Base-by-base conservation (phyloP, 1,140 invertebrate genomes). In the Drosophila biarmipes region DNA sequence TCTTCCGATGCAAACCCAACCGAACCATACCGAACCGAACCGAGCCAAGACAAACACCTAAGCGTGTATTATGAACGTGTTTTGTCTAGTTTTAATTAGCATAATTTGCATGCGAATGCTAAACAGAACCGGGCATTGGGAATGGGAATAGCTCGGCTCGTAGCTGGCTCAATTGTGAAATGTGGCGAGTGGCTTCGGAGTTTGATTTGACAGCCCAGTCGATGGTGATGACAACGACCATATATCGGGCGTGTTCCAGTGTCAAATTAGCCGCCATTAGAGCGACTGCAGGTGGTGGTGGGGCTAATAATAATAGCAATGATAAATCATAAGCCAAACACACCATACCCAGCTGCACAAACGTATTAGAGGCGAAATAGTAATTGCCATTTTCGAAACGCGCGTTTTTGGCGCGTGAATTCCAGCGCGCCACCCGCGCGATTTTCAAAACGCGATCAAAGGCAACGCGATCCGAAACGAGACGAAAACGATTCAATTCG, bases 81-180 rank as follows among this genome's bases (percentile, higher is more conserved):
- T 81, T 86, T 87, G 82, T 87, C 58, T 81, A 78, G 68, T 86
- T 82, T 87, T 86, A 87, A 86, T 86, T 86, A 87, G 69, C 81
- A 86, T 86, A 86, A 87, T 86, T 86, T 82, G 74, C 81, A 75
- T 78, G 78, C 78, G 82, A 86, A 87, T 87, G 81, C 61, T 86
- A 86, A 86, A 82, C 64, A 86, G 82, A 86, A 45, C 42, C 43
- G 19, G 34, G 29, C 34, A 31, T 31, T 29, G 29, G 21, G 19
- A 27, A 49, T 38, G 35, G 38, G 40, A 15, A 34, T 19, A 48
- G 17, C 54, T 49, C 11, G n/a, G n/a, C 45, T 49, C 31, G 45
- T n/a, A n/a, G 21, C 45, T 48, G 45, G 46, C 46, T 49, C 46
- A 43, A 75, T 81, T 86, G 82, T 89, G 74, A 82, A 87, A 82